Evolutionary conservation across 1,140 invertebrate species (phyloP).

Genomic region (Pissodes strobi): DNA sequence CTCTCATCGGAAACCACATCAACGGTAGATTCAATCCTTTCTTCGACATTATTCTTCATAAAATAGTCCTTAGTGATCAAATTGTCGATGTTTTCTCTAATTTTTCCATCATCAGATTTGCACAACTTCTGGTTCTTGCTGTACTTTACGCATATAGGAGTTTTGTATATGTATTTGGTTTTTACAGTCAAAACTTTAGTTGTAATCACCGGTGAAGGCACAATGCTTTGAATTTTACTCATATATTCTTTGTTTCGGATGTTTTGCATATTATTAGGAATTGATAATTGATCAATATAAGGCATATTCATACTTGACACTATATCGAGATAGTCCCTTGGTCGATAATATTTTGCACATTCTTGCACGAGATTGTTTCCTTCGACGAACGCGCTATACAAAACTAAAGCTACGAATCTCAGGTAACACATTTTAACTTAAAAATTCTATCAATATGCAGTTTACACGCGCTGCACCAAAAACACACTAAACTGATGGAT

Average conservation of each 20-base stretch:
- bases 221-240: conserved; percentile 30
- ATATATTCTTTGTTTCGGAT: not conserved
- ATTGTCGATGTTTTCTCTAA: conserved; percentile 36
- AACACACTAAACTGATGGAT: too few relatives aligned
- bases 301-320: conserved; percentile 47
- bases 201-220: conserved; percentile 42
- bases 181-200: conserved; percentile 48
- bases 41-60: conserved; percentile 29
- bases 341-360: conserved; percentile 46
- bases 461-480: too few relatives aligned
- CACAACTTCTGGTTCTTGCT: conserved; percentile 44
- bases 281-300: conserved; percentile 46
- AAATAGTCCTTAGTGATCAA: conserved; percentile 50
- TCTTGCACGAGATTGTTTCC: conserved; percentile 35
- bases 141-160: conserved; percentile 50
- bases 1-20: conserved; percentile 4
- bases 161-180: conserved; percentile 49
- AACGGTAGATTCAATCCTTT: conserved; percentile 1
- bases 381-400: conserved; percentile 8
- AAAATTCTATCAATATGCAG: conserved; percentile 1
- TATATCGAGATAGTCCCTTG: conserved; percentile 47
- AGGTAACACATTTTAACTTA: conserved; percentile 29
- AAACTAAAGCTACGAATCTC: conserved; percentile 17
- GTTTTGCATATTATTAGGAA: conserved; percentile 35
- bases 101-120: conserved; percentile 23